These are phyloP conservation scores for Fragum sueziense DNA, from an alignment of 2,888 invertebrate genomes.

Conservation along the genomic window DNA sequence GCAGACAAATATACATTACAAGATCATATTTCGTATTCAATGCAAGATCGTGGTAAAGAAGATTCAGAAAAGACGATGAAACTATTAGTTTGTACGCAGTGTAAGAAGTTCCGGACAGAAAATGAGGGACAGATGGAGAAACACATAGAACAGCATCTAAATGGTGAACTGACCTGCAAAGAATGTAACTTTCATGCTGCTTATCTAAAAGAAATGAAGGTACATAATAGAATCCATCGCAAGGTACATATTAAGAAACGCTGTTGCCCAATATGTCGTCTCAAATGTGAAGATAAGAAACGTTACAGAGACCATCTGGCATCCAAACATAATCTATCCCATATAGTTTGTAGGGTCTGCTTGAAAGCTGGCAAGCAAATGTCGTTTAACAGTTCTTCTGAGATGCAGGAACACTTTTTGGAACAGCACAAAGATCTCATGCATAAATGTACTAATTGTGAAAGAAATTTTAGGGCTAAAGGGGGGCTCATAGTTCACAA, in stretches of 20 bases:
- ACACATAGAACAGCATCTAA: slow-evolving; percentile 34
- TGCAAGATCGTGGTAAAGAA: slow-evolving; percentile 7
- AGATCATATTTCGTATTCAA: slow-evolving; percentile 7
- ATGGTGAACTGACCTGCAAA: slow-evolving; percentile 24
- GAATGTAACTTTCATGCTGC: slow-evolving; percentile 7
- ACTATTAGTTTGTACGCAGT: slow-evolving; percentile 21
- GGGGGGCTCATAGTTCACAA: not conserved
- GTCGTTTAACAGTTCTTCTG: not conserved
- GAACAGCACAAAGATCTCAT: not conserved
- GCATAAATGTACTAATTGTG: not conserved
- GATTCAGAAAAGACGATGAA: slow-evolving; percentile 1
- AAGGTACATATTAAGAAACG: not conserved
- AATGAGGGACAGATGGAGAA: slow-evolving; percentile 12
- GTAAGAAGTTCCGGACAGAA: slow-evolving; percentile 16
- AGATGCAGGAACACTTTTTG: not conserved
- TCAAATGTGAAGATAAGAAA: not conserved
- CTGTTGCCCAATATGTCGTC: not conserved
- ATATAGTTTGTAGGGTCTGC: slow-evolving; percentile 35
- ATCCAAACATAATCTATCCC: slow-evolving; percentile 32
- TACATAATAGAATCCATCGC: slow-evolving; percentile 6
- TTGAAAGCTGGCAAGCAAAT: not conserved
- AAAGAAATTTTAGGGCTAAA: not conserved
- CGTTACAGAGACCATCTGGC: slow-evolving; percentile 35
- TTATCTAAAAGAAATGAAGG: not conserved
- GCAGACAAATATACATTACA: slow-evolving; percentile 17